These are phyloP conservation scores for Thymelicus sylvestris DNA, from an alignment of 2,888 invertebrate genomes.

Conservation along the genomic window DNA sequence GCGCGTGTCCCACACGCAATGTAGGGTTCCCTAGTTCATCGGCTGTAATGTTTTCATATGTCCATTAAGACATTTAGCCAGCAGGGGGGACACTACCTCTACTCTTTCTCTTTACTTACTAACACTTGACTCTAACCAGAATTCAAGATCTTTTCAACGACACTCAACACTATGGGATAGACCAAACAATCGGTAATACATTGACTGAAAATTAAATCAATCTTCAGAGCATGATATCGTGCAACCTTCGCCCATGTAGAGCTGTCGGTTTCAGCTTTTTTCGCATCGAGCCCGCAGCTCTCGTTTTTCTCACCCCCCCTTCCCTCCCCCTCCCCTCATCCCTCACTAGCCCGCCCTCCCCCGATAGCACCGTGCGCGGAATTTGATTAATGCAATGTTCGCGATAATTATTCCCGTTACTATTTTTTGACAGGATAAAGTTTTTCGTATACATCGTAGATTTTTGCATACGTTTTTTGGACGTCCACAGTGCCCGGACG, in stretches of 20 bases:
- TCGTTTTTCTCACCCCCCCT: constrained; percentile 69
- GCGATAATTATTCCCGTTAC: constrained; percentile 83
- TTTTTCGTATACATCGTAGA: constrained; percentile 65
- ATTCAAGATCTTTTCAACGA: no score
- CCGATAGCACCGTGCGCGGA: constrained; percentile 81
- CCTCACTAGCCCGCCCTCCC: constrained; percentile 47
- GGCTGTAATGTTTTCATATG: no score
- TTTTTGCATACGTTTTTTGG: constrained; percentile 50
- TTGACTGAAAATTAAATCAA: constrained; percentile 33
- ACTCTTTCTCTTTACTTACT: no score
- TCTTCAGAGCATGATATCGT: constrained; percentile 49
- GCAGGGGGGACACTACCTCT: no score
- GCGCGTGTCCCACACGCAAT: no score
- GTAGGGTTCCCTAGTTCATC: no score
- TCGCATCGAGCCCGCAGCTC: constrained; percentile 78
- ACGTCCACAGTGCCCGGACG: constrained; percentile 35
- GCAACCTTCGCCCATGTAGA: constrained; percentile 48
- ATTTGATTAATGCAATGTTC: constrained; percentile 85
- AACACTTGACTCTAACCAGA: no score
- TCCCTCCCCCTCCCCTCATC: constrained; percentile 45
- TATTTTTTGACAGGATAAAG: constrained; percentile 81
- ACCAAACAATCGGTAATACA: no score
- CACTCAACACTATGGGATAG: no score
- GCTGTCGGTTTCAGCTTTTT: constrained; percentile 75
- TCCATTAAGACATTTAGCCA: no score